Evolutionary conservation across 2,797 vertebrate species (phyloP).

Genomic region (Bucorvus abyssinicus): DNA sequence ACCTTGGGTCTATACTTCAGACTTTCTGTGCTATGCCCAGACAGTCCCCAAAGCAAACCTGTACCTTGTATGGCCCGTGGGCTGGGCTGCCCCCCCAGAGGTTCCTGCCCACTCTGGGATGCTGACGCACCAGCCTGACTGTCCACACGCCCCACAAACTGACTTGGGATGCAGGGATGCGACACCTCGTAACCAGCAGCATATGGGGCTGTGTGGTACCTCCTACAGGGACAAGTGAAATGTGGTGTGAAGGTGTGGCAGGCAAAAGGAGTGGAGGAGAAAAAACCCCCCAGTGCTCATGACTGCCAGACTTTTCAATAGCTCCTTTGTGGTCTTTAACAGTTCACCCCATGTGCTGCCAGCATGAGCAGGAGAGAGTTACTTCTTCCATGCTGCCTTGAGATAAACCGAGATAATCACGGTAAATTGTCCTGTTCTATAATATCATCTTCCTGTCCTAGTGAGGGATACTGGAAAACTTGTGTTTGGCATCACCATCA

Average conservation of each 20-base stretch:
- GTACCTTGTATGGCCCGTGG: fast-evolving
- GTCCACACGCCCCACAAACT: not conserved
- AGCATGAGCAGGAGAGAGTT: not conserved
- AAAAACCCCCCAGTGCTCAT: fast-evolving
- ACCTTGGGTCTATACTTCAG: not conserved
- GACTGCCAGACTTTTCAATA: not conserved
- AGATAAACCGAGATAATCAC: not conserved
- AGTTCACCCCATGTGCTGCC: not conserved
- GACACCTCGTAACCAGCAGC: not conserved
- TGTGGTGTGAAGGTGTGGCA: not conserved
- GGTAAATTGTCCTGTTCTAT: not conserved
- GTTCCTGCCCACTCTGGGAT: not conserved
- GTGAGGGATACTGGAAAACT: not conserved
- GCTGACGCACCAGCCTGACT: too few relatives aligned
- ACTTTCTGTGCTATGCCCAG: not conserved
- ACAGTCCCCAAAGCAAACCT: not conserved
- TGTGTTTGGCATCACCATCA: not conserved
- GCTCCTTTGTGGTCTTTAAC: not conserved
- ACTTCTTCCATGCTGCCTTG: not conserved
- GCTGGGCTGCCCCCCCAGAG: not conserved
- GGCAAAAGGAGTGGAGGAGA: not conserved
- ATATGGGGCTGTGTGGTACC: not conserved
- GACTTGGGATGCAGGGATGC: not conserved
- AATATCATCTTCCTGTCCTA: not conserved
- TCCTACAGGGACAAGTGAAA: not conserved